phyloP scores from a whole-genome alignment of 1,140 invertebrate species.

The Trachelipus rathkii region DNA sequence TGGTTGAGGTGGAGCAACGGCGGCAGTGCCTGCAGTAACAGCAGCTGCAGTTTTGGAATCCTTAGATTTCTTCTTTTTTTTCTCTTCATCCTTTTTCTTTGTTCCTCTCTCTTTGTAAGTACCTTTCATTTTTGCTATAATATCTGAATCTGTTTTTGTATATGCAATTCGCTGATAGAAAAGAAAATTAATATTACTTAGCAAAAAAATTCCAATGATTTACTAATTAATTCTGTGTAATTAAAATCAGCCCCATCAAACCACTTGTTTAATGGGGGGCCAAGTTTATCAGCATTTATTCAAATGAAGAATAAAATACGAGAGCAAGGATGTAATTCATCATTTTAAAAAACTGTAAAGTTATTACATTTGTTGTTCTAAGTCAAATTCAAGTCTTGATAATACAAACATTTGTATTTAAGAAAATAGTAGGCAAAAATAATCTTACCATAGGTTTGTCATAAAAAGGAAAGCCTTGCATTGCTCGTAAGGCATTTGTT shows the following conservation, averaged over 20 bases:
- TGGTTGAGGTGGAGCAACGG: constrained; percentile 18
- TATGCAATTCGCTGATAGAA: constrained; percentile 83
- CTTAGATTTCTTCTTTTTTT: constrained; percentile 76
- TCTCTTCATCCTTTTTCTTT: constrained; percentile 66
- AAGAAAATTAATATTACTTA: constrained; percentile 48
- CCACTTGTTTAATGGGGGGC: constrained; percentile 14
- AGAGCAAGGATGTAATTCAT: neutral
- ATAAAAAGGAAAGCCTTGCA: constrained; percentile 94
- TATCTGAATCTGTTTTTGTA: constrained; percentile 85
- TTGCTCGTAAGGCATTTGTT: constrained; percentile 90
- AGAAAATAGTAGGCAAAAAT: neutral
- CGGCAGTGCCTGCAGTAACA: neutral
- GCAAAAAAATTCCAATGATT: neutral
- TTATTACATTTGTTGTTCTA: neutral
- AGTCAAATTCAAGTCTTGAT: no score
- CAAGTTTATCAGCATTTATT: constrained; percentile 4
- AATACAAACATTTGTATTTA: neutral
- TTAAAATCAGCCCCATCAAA: constrained; percentile 21
- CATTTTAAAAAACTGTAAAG: neutral
- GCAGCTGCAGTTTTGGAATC: constrained; percentile 52
- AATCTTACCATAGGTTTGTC: constrained; percentile 95
- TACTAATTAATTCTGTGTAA: neutral
- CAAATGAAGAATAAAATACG: neutral
- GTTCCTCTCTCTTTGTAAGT: constrained; percentile 92
- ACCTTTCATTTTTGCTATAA: constrained; percentile 93